Evolutionary conservation across 2,113 vertebrate genomes (phyloP).

Genomic region (Catagonus wagneri): DNA sequence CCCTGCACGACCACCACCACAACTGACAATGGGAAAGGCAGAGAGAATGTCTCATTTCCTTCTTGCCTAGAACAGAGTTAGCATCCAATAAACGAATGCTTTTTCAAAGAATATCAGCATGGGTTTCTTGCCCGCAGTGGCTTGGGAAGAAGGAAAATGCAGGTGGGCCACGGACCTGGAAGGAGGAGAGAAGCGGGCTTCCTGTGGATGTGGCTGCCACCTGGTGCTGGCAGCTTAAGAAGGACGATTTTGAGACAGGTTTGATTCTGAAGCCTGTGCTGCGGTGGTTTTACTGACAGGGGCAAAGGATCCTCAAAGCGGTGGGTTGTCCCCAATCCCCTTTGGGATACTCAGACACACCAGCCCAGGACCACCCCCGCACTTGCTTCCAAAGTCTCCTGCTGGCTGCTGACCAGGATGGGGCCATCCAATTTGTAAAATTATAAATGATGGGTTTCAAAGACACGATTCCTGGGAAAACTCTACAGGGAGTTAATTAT

Average conservation of each 20-base stretch:
- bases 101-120: not conserved
- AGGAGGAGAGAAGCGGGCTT: fast-evolving
- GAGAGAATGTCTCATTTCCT: not conserved
- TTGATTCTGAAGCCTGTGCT: not conserved
- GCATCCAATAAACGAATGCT: not conserved
- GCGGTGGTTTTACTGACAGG: not conserved
- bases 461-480: slow-evolving; percentile 2
- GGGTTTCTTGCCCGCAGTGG: not conserved
- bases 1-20: not conserved
- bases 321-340: not conserved
- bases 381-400: not conserved
- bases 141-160: not conserved
- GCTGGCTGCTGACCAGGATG: not conserved
- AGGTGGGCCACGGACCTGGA: not conserved
- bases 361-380: not conserved
- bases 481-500: not conserved
- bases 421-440: not conserved
- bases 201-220: fast-evolving
- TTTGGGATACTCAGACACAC: not conserved
- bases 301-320: not conserved
- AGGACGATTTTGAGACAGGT: not conserved
- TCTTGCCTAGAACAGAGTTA: not conserved
- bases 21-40: too few species aligned
- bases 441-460: not conserved
- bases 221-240: not conserved